Evolutionary conservation across 1,140 invertebrate species (phyloP), one percentile per base, ranked within the genome.

Genomic region (Ylistrum balloti): DNA sequence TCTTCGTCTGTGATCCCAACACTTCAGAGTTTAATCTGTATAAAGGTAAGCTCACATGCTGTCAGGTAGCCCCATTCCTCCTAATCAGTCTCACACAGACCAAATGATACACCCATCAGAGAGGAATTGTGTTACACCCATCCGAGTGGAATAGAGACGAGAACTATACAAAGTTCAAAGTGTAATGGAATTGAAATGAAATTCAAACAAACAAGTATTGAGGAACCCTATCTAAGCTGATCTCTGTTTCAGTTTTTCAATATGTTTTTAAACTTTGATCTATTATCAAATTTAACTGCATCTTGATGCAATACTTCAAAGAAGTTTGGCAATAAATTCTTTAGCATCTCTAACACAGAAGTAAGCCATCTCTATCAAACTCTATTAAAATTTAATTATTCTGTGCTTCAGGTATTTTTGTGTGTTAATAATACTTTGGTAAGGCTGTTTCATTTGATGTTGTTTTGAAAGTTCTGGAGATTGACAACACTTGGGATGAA

Each of bases 1-100:
- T 74, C 56, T 74, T 28, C 56, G 56, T 74, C 56, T 74, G 56
- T 74, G 56, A 74, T 74, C 56, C 56, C 45, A 22, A 74, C 56
- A n/a, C 56, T n/a, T 74, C 56, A 28, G 7, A 28, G 22, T 28
- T 28, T 74, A 74, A 74, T 74, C 56, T 28, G 56, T 74, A 28
- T 11, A 56, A 56, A 56, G 45, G 13, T 20, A 74, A 11, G 22
- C 56, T 74, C 56, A 74, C 56, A 74, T 74, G 56, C 56, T n/a
- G 22, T 74, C 56, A 74, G 56, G 56, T 74, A 74, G 56, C 0
- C 56, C 22, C 1, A 28, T 11, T 74, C 1, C 20, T n/a, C 56
- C 56, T 74, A 28, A 74, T 74, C 56, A 74, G 20, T 28, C 56
- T 28, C 56, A 48, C 20, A 48, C 13, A 74, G 56, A n/a, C 56